Percentiles rank a stretch among this genome's conserved stretches.
These are phyloP conservation scores for Xestia ashworthii DNA, from an alignment of 2,888 invertebrate species.

Conservation along the genomic window DNA sequence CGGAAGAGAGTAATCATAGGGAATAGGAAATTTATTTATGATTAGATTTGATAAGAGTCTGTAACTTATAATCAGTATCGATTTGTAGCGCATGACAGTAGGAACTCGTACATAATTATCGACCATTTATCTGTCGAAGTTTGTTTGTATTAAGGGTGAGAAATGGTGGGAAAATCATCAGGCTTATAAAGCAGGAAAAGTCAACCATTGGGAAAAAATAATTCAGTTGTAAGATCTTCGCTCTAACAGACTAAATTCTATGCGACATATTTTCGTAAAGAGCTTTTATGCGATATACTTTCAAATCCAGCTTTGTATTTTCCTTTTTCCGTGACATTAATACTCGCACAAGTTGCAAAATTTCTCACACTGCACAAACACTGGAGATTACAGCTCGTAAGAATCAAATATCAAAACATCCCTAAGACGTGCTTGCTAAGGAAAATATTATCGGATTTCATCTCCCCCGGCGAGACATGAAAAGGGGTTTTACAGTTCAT, in stretches of 20 bases:
- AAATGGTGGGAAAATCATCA: not conserved
- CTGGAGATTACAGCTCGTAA: slow-evolving; percentile 41
- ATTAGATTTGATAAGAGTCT: not conserved
- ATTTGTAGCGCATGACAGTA: not conserved
- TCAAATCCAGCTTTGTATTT: not conserved
- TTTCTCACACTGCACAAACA: slow-evolving; percentile 50
- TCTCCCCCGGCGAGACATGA: slow-evolving; percentile 42
- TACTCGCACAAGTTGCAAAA: slow-evolving; percentile 26
- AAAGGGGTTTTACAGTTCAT: slow-evolving; percentile 59
- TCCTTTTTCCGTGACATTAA: slow-evolving; percentile 31
- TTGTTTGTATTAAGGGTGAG: slow-evolving; percentile 11
- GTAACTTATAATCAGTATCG: not conserved
- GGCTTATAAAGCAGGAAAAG: not conserved
- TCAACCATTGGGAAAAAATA: not conserved
- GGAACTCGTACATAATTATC: too few species aligned
- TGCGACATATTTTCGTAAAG: not conserved
- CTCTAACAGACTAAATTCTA: not conserved
- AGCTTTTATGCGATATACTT: not conserved
- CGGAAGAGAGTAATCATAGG: not conserved
- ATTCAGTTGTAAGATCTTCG: not conserved
- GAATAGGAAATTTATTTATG: not conserved
- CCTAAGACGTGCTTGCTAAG: slow-evolving; percentile 44
- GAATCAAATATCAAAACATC: slow-evolving; percentile 59
- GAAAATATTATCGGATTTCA: slow-evolving; percentile 65
- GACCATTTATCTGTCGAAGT: not conserved